Evolutionary conservation across 2,888 invertebrate genomes (phyloP).

Genomic region (Phalangium opilio): DNA sequence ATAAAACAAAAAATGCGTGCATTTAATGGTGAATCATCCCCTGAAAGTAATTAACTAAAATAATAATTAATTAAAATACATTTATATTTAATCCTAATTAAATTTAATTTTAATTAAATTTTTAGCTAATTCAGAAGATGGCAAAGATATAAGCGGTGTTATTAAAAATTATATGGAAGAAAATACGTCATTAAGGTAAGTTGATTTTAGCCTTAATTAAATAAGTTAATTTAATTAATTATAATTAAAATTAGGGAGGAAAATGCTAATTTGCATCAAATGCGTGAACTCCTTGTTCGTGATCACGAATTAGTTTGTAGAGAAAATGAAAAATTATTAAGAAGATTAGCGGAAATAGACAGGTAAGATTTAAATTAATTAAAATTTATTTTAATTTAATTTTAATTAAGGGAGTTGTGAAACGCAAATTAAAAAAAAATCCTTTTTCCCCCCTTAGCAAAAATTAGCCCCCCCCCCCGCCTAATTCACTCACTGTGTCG

Average conservation of each 20-base stretch:
- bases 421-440: not conserved
- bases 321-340: conserved; percentile 74
- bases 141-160: conserved; percentile 63
- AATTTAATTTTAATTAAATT: not conserved
- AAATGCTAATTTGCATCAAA: conserved; percentile 63
- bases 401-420: not conserved
- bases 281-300: conserved; percentile 58
- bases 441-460: not conserved
- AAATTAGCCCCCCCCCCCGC: too few relatives aligned
- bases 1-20: too few relatives aligned
- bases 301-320: conserved; percentile 79
- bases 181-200: conserved; percentile 33
- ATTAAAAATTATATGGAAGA: conserved; percentile 62
- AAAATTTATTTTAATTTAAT: not conserved
- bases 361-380: not conserved
- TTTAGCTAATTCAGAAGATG: conserved; percentile 2
- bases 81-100: not conserved
- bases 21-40: too few relatives aligned
- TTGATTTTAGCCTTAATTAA: too few relatives aligned
- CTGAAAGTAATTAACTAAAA: conserved; percentile 9
- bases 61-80: not conserved
- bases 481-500: too few relatives aligned
- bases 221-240: too few relatives aligned
- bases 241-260: conserved; percentile 48
- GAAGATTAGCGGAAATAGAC: conserved; percentile 42